Evolutionary conservation across 1,140 invertebrate genomes (phyloP).

Genomic region (Drosophila hydei): DNA sequence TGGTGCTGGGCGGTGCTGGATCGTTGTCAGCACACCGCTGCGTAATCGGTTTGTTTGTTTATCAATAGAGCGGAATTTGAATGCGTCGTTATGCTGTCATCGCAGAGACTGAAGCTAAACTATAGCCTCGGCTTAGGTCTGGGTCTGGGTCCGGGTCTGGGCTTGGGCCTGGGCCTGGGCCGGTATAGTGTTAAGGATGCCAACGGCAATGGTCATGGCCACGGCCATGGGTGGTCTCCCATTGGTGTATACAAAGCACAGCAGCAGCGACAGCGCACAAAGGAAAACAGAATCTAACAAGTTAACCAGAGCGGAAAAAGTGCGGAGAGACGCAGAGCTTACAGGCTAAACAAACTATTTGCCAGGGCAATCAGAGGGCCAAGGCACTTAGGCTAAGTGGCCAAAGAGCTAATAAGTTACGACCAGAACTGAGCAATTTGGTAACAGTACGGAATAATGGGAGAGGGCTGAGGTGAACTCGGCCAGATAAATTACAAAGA

Average conservation of each 20-base stretch:
- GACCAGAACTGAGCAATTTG: constrained; percentile 35
- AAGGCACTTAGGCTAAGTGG: constrained; percentile 38
- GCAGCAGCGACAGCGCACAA: constrained; percentile 1
- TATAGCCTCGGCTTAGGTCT: neutral
- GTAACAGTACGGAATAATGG: neutral
- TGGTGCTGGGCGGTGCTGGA: constrained; percentile 8
- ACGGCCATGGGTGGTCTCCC: constrained; percentile 39
- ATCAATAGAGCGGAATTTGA: constrained; percentile 62
- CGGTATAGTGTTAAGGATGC: neutral
- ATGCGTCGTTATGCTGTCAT: constrained; percentile 73
- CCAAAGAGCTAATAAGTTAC: constrained; percentile 11
- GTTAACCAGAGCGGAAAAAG: constrained; percentile 18
- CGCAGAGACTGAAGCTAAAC: neutral
- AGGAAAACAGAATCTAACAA: constrained; percentile 26
- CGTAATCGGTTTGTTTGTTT: constrained; percentile 77
- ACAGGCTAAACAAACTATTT: constrained; percentile 20
- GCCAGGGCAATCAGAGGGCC: constrained; percentile 25
- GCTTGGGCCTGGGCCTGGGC: neutral
- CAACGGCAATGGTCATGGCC: constrained; percentile 19
- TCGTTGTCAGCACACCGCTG: constrained; percentile 59
- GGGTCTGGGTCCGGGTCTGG: neutral
- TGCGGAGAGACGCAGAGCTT: constrained; percentile 5
- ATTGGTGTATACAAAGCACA: constrained; percentile 9
- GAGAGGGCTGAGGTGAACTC: neutral
- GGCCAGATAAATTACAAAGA: no score